A percentile compares a stretch with the other conserved stretches of the same genome.
phyloP scores from a whole-genome alignment of 2,888 invertebrate species.

The Trachelus stipa region DNA sequence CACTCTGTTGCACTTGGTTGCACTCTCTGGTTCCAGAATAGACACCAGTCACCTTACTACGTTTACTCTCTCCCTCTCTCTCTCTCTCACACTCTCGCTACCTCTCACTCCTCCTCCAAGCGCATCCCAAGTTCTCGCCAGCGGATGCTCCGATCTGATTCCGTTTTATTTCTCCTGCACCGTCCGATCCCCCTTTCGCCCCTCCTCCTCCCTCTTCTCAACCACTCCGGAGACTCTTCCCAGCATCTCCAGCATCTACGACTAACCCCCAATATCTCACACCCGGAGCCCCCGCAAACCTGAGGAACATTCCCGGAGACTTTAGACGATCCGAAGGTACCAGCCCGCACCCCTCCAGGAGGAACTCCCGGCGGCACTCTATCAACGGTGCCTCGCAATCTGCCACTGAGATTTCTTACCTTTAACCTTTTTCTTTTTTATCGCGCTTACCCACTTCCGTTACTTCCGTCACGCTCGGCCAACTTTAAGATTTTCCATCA shows the following conservation, averaged over 20 bases:
- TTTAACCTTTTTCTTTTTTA: neutral
- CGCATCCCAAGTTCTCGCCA: slow-evolving; percentile 19
- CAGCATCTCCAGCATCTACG: neutral
- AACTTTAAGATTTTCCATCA: neutral
- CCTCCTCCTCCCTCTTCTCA: neutral
- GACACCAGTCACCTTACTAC: slow-evolving; percentile 12
- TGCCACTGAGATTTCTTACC: neutral
- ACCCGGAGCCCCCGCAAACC: neutral
- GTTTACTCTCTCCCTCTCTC: slow-evolving; percentile 21
- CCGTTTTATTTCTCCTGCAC: slow-evolving; percentile 45
- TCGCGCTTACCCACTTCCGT: neutral
- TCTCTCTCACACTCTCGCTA: slow-evolving; percentile 16
- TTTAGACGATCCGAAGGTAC: neutral
- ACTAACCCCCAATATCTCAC: neutral
- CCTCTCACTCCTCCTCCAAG: slow-evolving; percentile 10
- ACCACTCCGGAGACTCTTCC: neutral
- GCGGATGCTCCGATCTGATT: slow-evolving; percentile 52
- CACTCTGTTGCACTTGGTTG: neutral
- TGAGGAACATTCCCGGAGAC: neutral
- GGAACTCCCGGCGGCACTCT: neutral
- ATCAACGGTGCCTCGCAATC: neutral
- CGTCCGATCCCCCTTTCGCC: slow-evolving; percentile 26
- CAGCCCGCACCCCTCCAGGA: neutral
- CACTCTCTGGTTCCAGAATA: neutral
- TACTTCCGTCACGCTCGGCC: neutral